A percentile compares a stretch with the other conserved stretches of the same genome.
Evolutionary conservation across 2,113 vertebrate genomes (phyloP).

Genomic region (Theristicus caerulescens): DNA sequence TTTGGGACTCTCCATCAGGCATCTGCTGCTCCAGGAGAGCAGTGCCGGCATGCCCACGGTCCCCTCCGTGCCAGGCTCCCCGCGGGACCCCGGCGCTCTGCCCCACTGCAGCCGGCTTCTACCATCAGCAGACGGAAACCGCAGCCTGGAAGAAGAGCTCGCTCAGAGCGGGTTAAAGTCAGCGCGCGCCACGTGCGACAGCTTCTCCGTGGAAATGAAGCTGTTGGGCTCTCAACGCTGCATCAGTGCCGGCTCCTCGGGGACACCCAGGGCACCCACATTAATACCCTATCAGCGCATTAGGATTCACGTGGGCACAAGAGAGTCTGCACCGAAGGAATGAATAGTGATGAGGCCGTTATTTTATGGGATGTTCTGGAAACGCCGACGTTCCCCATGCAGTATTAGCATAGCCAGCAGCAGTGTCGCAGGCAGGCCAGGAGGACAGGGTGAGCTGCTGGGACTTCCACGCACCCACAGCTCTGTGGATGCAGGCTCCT

Average conservation of each 20-base stretch:
- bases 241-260: background rate
- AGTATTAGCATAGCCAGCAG: background rate
- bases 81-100: accelerated
- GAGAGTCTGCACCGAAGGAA: background rate
- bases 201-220: background rate
- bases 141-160: background rate
- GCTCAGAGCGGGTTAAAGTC: background rate
- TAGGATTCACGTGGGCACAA: background rate
- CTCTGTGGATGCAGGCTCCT: background rate
- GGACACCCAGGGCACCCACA: background rate
- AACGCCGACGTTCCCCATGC: background rate
- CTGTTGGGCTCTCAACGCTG: background rate
- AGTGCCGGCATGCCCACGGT: accelerated
- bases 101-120: background rate
- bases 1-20: background rate
- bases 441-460: background rate
- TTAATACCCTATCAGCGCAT: background rate
- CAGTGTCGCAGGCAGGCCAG: background rate
- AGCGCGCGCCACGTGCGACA: accelerated
- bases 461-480: background rate
- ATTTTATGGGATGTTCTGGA: background rate
- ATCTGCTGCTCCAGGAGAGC: background rate
- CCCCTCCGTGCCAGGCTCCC: background rate
- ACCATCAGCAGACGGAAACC: background rate
- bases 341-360: background rate